A percentile compares a stretch with the other conserved stretches of the same genome.
These are phyloP conservation scores for Tupiocoris notatus DNA, from an alignment of 2,888 invertebrate species.

Conservation along the genomic window DNA sequence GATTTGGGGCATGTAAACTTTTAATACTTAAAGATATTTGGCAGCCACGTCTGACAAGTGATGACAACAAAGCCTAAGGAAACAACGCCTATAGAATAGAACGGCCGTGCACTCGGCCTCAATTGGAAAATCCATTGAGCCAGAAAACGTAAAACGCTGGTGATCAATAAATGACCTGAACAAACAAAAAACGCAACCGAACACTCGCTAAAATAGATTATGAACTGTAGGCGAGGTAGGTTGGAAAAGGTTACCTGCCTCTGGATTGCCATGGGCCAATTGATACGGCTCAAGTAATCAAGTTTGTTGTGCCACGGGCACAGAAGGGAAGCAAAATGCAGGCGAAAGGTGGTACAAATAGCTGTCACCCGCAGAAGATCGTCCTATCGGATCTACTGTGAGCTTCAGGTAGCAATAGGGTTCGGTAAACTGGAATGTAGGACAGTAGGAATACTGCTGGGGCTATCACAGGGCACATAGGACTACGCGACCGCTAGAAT, in stretches of 20 bases:
- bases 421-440: too few species aligned
- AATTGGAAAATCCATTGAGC: background rate
- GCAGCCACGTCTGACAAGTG: background rate
- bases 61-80: background rate
- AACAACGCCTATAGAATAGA: background rate
- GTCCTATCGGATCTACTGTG: background rate
- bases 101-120: background rate
- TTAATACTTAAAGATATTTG: background rate
- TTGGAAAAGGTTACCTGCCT: background rate
- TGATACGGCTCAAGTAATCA: background rate
- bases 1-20: background rate
- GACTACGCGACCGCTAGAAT: background rate
- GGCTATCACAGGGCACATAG: background rate
- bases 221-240: background rate
- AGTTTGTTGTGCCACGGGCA: background rate
- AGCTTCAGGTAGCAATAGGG: background rate
- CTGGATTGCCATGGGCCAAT: background rate
- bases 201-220: background rate
- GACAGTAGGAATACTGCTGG: background rate
- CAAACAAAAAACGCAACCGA: background rate
- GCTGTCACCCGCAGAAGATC: background rate
- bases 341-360: background rate
- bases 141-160: background rate
- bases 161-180: background rate
- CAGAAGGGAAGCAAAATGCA: background rate